Evolutionary conservation across 2,797 vertebrate genomes (phyloP).

Genomic region (Muscicapa striata): DNA sequence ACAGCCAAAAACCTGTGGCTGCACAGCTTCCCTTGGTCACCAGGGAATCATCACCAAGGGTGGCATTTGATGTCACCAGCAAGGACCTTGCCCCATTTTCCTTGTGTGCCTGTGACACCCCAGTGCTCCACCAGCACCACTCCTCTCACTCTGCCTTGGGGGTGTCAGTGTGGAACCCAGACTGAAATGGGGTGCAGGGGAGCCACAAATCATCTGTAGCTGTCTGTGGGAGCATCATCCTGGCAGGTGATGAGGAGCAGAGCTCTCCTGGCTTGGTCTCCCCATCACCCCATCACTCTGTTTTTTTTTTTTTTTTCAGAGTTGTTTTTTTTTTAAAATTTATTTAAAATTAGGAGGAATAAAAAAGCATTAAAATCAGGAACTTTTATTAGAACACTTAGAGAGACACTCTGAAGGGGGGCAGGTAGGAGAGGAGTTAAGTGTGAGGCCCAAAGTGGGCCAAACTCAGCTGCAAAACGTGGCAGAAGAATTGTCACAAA

Average conservation of each 20-base stretch:
- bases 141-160: not conserved
- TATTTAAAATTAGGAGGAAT: too few relatives aligned
- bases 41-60: not conserved
- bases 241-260: not conserved
- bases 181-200: not conserved
- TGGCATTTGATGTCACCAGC: not conserved
- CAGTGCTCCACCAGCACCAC: not conserved
- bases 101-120: not conserved
- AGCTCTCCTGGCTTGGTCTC: not conserved
- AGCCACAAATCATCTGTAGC: not conserved
- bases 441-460: fast-evolving
- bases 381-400: not conserved
- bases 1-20: not conserved
- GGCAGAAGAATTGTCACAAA: not conserved
- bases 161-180: not conserved
- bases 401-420: not conserved
- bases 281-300: not conserved
- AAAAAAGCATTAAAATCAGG: not conserved
- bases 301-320: conserved; percentile 3
- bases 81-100: not conserved
- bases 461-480: not conserved
- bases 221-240: fast-evolving
- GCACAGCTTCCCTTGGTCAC: not conserved
- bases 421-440: not conserved
- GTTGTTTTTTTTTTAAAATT: too few relatives aligned